Conservation (phyloP, 2,113 vertebrate genomes). For the Anseranas semipalmata region DNA sequence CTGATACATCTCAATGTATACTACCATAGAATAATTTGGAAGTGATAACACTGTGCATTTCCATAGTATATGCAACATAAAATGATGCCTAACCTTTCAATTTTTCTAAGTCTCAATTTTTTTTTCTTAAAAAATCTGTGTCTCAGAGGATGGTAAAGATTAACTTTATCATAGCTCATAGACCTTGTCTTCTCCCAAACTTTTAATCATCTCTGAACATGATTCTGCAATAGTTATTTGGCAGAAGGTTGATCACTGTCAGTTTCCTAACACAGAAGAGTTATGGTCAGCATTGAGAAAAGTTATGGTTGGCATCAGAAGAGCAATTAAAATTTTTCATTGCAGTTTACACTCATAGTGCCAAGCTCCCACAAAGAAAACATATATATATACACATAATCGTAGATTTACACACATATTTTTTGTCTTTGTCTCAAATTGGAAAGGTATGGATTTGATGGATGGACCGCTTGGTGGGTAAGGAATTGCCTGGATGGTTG, state of each 20-base stretch:
- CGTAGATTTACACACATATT: rapidly evolving
- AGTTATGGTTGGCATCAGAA: neutral
- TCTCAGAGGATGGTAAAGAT: neutral
- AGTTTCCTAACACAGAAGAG: neutral
- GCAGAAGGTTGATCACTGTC: neutral
- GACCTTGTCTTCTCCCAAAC: neutral
- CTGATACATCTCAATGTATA: neutral
- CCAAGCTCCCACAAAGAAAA: neutral
- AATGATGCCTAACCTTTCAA: neutral
- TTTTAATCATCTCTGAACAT: neutral
- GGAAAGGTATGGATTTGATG: too few relatives aligned
- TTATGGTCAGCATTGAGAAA: neutral
- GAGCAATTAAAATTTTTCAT: neutral
- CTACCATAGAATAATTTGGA: neutral
- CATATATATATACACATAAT: neutral
- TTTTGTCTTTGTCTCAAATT: too few relatives aligned
- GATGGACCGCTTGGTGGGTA: too few relatives aligned
- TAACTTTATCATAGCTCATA: neutral
- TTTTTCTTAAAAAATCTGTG: neutral
- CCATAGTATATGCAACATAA: neutral
- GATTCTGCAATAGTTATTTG: neutral
- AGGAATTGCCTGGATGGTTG: too few relatives aligned
- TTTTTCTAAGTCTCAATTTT: neutral
- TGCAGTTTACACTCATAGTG: neutral
- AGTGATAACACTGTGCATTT: neutral